Evolutionary conservation across 2,113 vertebrate species (phyloP).

Genomic region (Strigops habroptila): DNA sequence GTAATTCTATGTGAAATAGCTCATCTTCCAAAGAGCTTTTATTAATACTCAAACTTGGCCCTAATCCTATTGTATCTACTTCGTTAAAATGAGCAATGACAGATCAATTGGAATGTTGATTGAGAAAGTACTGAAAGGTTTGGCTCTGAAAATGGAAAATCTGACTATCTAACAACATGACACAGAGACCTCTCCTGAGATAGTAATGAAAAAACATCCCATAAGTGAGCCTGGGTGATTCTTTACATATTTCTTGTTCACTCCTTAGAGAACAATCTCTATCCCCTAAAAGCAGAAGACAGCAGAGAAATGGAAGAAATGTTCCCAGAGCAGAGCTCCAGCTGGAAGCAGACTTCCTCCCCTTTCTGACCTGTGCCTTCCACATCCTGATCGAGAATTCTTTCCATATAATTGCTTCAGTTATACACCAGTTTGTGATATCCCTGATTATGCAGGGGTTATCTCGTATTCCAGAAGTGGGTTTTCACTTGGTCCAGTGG

Average conservation of each 20-base stretch:
- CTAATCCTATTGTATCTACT: background rate
- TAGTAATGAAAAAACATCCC: background rate
- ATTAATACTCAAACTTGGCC: background rate
- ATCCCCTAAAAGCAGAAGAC: background rate
- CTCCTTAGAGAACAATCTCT: background rate
- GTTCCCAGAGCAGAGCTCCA: background rate
- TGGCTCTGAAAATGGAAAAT: background rate
- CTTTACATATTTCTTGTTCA: background rate
- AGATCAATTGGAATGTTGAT: background rate
- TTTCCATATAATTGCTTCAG: background rate
- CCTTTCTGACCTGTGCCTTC: background rate
- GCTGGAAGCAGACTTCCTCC: background rate
- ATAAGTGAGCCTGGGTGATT: background rate
- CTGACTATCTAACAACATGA: background rate
- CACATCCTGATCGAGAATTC: rapidly evolving
- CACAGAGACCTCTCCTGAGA: background rate
- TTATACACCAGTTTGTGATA: background rate
- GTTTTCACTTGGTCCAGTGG: background rate
- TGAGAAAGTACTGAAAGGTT: background rate
- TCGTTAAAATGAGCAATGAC: background rate
- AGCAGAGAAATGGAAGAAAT: background rate
- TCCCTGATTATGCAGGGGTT: rapidly evolving
- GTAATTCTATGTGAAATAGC: background rate
- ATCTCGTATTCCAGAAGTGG: background rate
- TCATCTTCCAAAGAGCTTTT: background rate